Base-by-base conservation (phyloP, 2,888 invertebrate species). In the Dasysyrphus albostriatus region DNA sequence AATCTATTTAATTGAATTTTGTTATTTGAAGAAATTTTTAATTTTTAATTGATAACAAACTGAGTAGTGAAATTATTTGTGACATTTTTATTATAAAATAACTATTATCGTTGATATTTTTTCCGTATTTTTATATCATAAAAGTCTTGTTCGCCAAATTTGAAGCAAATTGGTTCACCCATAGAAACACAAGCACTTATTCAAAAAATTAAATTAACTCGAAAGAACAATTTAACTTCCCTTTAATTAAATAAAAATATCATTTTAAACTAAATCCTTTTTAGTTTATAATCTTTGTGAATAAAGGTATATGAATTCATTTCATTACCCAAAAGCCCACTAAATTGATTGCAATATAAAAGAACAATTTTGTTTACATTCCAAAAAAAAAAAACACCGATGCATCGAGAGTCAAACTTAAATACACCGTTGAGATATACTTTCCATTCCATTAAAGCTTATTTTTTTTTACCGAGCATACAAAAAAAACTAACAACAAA, bases 401-500 rank as follows among this genome's bases (percentile, higher is more conserved):
- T 32, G 14, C 32, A 54, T 32, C 0, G 16, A 14, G 34, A 37
- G 16, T 16, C 34, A 42, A 42, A 24, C 8, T 65, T 65, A 65
- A 65, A 47, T 44, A 65, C 65, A 34, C 65, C 32, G 32, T 16
- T 16, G 47, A 32, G 47, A 34, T 34, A 65, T 47, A 65, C 47
- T 78, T 74, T 74, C 73, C 73, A 69, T 78, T 73, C 73, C 73
- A 83, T 83, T 83, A 73, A 78, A 51, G 67, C 5, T 56, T 8
- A 12, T 39, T 32, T 44, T 65, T 47, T 61, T 49, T 32, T n/a
- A 19, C n/a, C 49, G 72, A 39, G 44, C 39, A 49, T 34, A 9
- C 3, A 14, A 39, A 58, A 37, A 58, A 54, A 54, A 34, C 65
- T n/a, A 54, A 24, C 58, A 54, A 70, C 72, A 54, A 83, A 75